phyloP scores from a whole-genome alignment of 2,888 invertebrate genomes.

The Eristalinus aeneus region DNA sequence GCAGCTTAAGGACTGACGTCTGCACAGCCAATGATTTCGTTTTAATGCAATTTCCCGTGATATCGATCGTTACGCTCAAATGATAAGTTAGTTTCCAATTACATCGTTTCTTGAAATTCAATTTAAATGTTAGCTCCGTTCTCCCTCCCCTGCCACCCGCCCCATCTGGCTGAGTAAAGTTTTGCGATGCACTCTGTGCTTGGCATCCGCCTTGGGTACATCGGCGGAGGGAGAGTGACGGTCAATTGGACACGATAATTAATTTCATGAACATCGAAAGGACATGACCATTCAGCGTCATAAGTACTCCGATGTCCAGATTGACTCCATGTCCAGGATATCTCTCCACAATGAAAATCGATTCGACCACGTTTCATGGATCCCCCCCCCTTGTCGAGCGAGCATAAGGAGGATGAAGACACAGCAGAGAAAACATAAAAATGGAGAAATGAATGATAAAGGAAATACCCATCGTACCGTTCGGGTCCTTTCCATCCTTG shows the following conservation, averaged over 20 bases:
- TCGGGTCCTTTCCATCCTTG: constrained; percentile 20
- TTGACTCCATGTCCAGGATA: neutral
- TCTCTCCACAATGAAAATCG: neutral
- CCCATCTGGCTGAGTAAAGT: neutral
- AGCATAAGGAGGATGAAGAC: neutral
- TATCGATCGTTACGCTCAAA: constrained; percentile 42
- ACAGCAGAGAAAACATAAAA: neutral
- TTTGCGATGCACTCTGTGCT: neutral
- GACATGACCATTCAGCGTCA: neutral
- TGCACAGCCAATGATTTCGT: constrained; percentile 37
- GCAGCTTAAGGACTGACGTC: constrained; percentile 23
- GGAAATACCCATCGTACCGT: neutral
- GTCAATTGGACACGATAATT: neutral
- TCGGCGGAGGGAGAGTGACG: neutral
- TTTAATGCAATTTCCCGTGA: constrained; percentile 56
- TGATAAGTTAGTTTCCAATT: constrained; percentile 62
- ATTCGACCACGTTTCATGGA: neutral
- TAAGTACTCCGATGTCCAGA: neutral
- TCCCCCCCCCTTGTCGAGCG: neutral
- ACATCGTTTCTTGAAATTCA: constrained; percentile 51
- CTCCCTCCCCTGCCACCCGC: neutral
- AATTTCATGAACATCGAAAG: neutral
- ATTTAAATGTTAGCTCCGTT: constrained; percentile 41
- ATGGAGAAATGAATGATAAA: neutral
- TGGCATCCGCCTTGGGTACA: neutral